phyloP scores from a whole-genome alignment of 2,113 vertebrate species.

The Nothocercus julius region DNA sequence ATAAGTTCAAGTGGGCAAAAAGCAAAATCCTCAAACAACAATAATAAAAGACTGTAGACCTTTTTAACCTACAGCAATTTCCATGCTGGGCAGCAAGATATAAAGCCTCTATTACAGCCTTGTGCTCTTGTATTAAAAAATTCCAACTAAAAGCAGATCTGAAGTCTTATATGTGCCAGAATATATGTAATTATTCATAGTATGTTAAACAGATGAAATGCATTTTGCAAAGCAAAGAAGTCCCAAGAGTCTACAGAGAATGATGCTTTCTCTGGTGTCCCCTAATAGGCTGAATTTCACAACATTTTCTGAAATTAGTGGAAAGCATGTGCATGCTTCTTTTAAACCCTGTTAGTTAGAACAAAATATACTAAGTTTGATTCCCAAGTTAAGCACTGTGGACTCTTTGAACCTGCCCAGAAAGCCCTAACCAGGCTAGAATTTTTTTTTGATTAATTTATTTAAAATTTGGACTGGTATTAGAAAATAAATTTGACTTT shows the following conservation, averaged over 20 bases:
- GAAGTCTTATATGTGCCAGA: not conserved
- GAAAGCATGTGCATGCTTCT: not conserved
- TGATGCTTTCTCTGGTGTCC: not conserved
- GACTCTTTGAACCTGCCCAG: not conserved
- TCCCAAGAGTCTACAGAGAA: not conserved
- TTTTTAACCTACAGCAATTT: not conserved
- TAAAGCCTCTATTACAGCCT: not conserved
- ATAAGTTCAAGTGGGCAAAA: too few relatives aligned
- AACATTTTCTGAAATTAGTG: not conserved
- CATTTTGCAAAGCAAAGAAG: not conserved
- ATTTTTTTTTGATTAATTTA: not conserved
- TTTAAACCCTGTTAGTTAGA: not conserved
- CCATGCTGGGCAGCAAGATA: not conserved
- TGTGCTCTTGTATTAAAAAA: not conserved
- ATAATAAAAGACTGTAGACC: not conserved
- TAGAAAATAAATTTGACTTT: not conserved
- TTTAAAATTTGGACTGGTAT: not conserved
- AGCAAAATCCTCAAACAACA: not conserved
- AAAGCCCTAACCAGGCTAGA: too few relatives aligned
- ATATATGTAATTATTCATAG: not conserved
- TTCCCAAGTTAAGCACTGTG: not conserved
- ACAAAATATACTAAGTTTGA: not conserved
- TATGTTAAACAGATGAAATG: not conserved
- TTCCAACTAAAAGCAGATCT: not conserved
- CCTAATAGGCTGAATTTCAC: not conserved